A percentile compares a stretch with the other conserved stretches of the same genome.
Evolutionary conservation across 2,113 vertebrate genomes (phyloP).

Genomic region (Mystacornis crossleyi): DNA sequence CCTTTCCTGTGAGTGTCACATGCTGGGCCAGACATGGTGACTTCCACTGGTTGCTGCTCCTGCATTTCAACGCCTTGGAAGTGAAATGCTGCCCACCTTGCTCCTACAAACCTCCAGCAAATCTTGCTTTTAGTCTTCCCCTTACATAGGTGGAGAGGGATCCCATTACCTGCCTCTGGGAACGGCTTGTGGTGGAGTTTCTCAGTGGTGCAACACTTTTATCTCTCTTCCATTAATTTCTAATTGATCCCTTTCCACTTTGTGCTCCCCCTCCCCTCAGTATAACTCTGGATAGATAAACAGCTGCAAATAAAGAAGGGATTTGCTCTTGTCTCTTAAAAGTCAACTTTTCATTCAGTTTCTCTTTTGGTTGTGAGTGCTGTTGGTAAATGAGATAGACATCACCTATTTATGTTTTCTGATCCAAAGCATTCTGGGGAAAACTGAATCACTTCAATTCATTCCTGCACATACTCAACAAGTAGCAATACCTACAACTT

Average conservation of each 20-base stretch:
- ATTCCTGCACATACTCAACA: not conserved
- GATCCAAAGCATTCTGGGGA: not conserved
- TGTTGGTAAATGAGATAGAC: not conserved
- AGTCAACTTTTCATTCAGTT: not conserved
- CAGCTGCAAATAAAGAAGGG: conserved; percentile 2
- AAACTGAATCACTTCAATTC: not conserved
- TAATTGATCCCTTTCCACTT: not conserved
- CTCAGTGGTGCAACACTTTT: not conserved
- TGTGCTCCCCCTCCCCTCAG: not conserved
- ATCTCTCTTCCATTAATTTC: not conserved
- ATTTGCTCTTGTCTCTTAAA: not conserved
- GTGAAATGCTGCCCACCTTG: accelerated
- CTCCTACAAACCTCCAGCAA: not conserved
- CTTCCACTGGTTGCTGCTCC: not conserved
- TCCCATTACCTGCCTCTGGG: not conserved
- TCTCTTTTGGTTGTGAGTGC: not conserved
- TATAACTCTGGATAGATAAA: not conserved
- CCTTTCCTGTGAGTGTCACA: accelerated
- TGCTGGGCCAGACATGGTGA: accelerated
- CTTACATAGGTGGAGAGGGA: not conserved
- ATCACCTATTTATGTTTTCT: not conserved
- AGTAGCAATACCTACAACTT: not conserved
- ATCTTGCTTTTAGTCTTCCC: not conserved
- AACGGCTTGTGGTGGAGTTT: not conserved
- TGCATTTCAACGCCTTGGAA: accelerated